A percentile compares a stretch with the other conserved stretches of the same genome.
Conservation (phyloP, 2,113 vertebrate genomes). For the Ceyx cyanopectus region DNA sequence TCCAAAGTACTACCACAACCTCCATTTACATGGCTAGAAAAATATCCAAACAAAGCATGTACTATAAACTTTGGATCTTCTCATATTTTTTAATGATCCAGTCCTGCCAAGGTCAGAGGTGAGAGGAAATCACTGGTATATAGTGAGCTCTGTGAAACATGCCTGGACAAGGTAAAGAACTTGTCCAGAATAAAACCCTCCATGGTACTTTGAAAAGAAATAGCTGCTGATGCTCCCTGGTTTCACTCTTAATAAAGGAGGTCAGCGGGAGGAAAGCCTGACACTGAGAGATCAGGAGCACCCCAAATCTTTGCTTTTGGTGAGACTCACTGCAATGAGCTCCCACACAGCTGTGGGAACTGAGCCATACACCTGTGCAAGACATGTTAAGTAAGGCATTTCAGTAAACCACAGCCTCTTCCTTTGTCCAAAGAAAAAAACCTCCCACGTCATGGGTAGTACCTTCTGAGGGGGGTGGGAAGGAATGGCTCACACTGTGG, state of each 20-base stretch:
- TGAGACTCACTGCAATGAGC: background rate
- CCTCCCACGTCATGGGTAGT: background rate
- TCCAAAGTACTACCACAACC: background rate
- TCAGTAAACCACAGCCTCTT: background rate
- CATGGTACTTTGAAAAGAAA: background rate
- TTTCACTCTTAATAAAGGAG: background rate
- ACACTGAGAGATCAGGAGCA: background rate
- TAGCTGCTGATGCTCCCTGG: accelerated
- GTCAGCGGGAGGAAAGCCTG: background rate
- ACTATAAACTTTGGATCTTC: background rate
- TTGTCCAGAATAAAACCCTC: background rate
- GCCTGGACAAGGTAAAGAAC: background rate
- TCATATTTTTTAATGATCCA: background rate
- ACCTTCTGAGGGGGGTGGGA: background rate
- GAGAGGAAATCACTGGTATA: background rate
- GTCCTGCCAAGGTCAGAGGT: background rate
- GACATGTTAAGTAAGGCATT: accelerated
- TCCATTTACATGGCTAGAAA: background rate
- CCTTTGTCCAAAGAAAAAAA: background rate
- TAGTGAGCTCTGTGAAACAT: background rate
- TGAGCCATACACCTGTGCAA: background rate
- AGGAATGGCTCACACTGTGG: background rate
- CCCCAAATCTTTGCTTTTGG: background rate
- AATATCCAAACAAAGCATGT: background rate
- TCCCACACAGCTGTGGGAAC: background rate